Evolutionary conservation across 1,140 invertebrate species (phyloP).

Genomic region (Drosophila orosa): DNA sequence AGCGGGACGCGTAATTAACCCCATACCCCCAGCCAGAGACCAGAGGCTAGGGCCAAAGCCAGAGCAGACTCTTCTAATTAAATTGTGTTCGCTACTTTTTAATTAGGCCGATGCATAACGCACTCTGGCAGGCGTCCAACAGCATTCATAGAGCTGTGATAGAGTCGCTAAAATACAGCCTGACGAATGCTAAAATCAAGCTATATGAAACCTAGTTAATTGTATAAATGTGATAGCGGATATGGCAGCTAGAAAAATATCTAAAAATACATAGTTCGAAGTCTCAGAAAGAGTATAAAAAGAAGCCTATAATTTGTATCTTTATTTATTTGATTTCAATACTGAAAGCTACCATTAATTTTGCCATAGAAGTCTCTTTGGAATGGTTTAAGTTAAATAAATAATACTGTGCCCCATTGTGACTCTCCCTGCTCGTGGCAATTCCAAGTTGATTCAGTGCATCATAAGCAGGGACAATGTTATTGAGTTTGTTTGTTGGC

Average conservation of each 20-base stretch:
- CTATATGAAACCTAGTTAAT: constrained; percentile 6
- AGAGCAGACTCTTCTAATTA: constrained; percentile 58
- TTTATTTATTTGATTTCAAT: not conserved
- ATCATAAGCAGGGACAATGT: constrained; percentile 39
- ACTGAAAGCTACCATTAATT: not conserved
- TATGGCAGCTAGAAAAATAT: not conserved
- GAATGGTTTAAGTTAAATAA: not conserved
- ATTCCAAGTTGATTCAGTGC: constrained; percentile 36
- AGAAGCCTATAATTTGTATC: not conserved
- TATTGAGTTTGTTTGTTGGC: constrained; percentile 20
- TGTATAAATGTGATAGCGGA: constrained; percentile 1
- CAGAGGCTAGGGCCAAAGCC: constrained; percentile 23
- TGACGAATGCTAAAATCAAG: constrained; percentile 25
- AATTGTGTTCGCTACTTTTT: constrained; percentile 53
- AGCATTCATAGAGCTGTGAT: constrained; percentile 3
- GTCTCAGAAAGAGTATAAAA: not conserved
- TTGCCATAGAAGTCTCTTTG: not conserved
- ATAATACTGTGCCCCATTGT: constrained; percentile 25
- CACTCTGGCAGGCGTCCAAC: constrained; percentile 48
- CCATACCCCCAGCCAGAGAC: constrained; percentile 11
- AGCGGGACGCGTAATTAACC: constrained; percentile 51
- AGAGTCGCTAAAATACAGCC: constrained; percentile 3
- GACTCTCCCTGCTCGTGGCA: not conserved
- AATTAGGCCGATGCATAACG: constrained; percentile 41
- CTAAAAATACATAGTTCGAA: constrained; percentile 1